phyloP scores from a whole-genome alignment of 2,797 vertebrate species.

The Danionella dracula region DNA sequence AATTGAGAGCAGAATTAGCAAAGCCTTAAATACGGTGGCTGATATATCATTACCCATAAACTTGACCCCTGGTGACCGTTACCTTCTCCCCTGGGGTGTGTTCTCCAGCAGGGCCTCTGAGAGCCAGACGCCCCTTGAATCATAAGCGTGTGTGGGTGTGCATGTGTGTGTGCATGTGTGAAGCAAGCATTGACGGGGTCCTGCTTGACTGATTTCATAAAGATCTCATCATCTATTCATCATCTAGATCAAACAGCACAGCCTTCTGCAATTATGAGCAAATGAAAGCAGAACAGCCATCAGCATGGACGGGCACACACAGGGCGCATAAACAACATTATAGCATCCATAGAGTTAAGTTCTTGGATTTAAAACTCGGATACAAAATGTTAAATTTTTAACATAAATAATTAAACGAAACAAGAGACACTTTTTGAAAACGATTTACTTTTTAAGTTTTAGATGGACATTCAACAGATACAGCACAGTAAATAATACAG shows the following conservation, averaged over 20 bases:
- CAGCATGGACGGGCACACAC: constrained; percentile 73
- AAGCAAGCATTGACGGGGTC: constrained; percentile 42
- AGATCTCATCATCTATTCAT: constrained; percentile 99
- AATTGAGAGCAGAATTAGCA: constrained; percentile 91
- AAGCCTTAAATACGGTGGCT: constrained; percentile 88
- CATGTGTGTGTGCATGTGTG: too few species aligned
- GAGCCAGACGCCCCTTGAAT: constrained; percentile 80
- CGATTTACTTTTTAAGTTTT: too few species aligned
- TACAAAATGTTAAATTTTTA: too few species aligned
- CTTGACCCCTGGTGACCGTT: constrained; percentile 83
- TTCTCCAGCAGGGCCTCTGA: constrained; percentile 59
- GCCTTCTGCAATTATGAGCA: constrained; percentile 88
- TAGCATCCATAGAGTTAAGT: too few species aligned
- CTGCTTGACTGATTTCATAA: constrained; percentile 97
- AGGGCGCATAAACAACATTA: background rate
- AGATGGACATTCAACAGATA: too few species aligned
- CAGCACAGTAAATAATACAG: too few species aligned
- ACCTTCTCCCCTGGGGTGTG: constrained; percentile 79
- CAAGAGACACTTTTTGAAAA: too few species aligned
- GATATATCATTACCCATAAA: constrained; percentile 98
- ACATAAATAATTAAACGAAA: too few species aligned
- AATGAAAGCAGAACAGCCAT: constrained; percentile 80
- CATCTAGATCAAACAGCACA: constrained; percentile 95
- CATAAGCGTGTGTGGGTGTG: constrained; percentile 72
- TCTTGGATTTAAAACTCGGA: too few species aligned